Conservation (phyloP, 1,140 invertebrate species). For the Parasteatoda tepidariorum region DNA sequence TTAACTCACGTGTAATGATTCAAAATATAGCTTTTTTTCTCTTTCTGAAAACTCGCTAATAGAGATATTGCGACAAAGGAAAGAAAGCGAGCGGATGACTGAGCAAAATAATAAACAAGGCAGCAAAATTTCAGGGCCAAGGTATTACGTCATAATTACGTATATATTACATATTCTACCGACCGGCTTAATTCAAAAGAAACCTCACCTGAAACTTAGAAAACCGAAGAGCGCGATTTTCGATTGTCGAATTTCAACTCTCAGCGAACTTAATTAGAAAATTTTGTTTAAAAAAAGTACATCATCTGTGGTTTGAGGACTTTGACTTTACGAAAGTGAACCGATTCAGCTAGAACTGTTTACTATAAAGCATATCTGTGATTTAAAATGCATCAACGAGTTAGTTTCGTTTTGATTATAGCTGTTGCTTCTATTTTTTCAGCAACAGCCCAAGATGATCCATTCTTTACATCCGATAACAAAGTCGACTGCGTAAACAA, state of each 20-base stretch:
- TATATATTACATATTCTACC: background rate
- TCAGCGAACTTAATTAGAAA: too few relatives aligned
- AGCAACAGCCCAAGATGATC: background rate
- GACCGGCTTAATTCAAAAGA: background rate
- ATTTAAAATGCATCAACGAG: too few relatives aligned
- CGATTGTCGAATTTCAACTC: too few relatives aligned
- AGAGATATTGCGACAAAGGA: constrained; percentile 21
- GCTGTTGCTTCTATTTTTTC: background rate
- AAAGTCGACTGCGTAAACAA: constrained; percentile 5
- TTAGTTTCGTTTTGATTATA: too few relatives aligned
- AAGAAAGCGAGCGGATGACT: constrained; percentile 40
- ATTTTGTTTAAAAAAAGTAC: too few relatives aligned
- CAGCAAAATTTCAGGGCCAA: constrained; percentile 31
- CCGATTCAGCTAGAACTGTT: too few relatives aligned
- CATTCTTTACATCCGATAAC: background rate
- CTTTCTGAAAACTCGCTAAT: constrained; percentile 31
- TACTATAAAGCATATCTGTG: too few relatives aligned
- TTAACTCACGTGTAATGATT: constrained; percentile 35
- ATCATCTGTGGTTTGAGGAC: too few relatives aligned
- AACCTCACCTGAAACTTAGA: too few relatives aligned
- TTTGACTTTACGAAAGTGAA: too few relatives aligned
- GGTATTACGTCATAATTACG: constrained; percentile 20
- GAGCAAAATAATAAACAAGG: constrained; percentile 32
- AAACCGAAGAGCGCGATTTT: too few relatives aligned
- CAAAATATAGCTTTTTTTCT: background rate